A percentile compares a stretch with the other conserved stretches of the same genome.
Evolutionary conservation across 2,797 vertebrate genomes (phyloP).

Genomic region (Rhinella marina): DNA sequence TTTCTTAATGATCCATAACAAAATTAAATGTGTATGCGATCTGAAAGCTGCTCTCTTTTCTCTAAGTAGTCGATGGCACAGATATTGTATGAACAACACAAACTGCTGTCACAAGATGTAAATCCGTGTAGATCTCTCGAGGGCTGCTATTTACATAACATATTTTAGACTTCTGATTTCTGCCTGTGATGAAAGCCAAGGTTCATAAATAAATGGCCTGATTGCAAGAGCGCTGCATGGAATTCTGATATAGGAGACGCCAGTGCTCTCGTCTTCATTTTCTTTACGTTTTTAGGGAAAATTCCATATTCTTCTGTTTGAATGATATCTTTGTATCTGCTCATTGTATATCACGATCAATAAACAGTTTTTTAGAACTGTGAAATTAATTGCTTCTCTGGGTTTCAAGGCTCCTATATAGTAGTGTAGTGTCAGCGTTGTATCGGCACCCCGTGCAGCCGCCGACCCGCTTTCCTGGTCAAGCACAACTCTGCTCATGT

Average conservation of each 20-base stretch:
- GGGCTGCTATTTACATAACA: conserved; percentile 37
- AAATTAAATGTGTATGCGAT: conserved; percentile 53
- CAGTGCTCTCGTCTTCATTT: neutral
- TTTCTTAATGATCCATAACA: conserved; percentile 61
- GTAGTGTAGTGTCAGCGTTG: too few relatives aligned
- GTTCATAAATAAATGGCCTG: neutral
- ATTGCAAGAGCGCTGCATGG: neutral
- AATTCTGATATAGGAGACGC: neutral
- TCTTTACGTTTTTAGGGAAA: neutral
- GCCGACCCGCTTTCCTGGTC: too few relatives aligned
- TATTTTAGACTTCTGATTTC: conserved; percentile 39
- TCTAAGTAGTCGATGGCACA: conserved; percentile 8
- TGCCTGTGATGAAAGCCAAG: neutral
- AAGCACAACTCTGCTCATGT: too few relatives aligned
- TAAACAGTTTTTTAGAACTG: neutral
- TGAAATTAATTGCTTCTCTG: too few relatives aligned
- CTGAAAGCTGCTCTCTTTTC: conserved; percentile 36
- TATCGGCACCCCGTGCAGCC: too few relatives aligned
- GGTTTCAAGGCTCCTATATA: too few relatives aligned
- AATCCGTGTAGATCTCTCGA: conserved; percentile 33
- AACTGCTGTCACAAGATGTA: conserved; percentile 51
- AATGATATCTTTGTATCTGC: neutral
- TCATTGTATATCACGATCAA: neutral
- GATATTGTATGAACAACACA: conserved; percentile 46
- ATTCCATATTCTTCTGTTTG: neutral